Conservation (phyloP, 2,113 vertebrate genomes). For the Phasianus colchicus region DNA sequence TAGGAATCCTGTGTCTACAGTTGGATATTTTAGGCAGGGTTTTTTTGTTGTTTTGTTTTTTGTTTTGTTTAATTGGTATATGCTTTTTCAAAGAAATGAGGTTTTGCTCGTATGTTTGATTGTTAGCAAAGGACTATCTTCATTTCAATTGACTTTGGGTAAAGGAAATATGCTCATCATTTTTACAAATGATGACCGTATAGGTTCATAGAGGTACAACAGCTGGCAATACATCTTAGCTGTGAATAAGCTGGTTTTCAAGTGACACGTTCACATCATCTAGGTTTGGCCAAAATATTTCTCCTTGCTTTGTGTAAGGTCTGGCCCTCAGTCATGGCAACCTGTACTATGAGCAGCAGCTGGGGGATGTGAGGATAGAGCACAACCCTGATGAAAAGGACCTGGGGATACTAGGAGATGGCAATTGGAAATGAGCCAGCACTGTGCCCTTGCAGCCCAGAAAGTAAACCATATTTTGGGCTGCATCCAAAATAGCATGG, state of each 20-base stretch:
- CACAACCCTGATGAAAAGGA: too few relatives aligned
- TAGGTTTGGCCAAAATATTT: not conserved
- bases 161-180: not conserved
- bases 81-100: not conserved
- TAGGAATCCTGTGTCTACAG: not conserved
- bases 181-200: not conserved
- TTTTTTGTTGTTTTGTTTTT: not conserved
- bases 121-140: not conserved
- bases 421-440: too few relatives aligned
- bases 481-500: too few relatives aligned
- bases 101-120: not conserved
- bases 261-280: not conserved
- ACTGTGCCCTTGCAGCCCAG: too few relatives aligned
- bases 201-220: not conserved
- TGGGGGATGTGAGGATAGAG: too few relatives aligned
- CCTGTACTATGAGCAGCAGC: too few relatives aligned
- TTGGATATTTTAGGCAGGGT: not conserved
- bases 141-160: not conserved
- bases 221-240: accelerated
- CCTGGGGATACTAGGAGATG: too few relatives aligned
- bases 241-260: not conserved
- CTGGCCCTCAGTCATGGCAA: too few relatives aligned
- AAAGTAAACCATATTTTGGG: too few relatives aligned
- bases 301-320: not conserved
- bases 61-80: not conserved